Evolutionary conservation across 2,113 vertebrate species (phyloP).

Genomic region (Fregata magnificens): DNA sequence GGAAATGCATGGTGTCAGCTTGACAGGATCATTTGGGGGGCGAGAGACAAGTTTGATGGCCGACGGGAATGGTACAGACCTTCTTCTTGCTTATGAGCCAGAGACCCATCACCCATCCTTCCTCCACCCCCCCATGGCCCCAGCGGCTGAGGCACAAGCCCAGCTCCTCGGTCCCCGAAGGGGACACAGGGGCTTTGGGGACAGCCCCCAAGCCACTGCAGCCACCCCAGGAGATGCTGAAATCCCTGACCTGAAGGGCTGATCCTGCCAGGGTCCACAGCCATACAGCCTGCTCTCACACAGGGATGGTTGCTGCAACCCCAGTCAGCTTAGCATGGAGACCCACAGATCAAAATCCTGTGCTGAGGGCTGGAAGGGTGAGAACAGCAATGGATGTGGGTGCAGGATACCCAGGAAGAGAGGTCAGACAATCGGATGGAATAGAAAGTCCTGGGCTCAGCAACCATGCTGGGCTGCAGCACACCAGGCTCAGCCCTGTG

Average conservation of each 20-base stretch:
- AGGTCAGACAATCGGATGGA: neutral
- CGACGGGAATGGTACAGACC: neutral
- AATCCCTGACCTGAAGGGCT: neutral
- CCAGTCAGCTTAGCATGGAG: accelerated
- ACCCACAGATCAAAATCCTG: neutral
- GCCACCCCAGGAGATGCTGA: neutral
- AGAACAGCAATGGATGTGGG: neutral
- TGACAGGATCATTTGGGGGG: neutral
- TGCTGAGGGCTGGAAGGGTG: neutral
- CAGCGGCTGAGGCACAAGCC: neutral
- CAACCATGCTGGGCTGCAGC: neutral
- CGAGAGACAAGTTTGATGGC: neutral
- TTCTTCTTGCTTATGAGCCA: neutral
- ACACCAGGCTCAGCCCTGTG: accelerated
- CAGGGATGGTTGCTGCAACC: neutral
- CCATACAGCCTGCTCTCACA: neutral
- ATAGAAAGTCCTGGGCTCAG: accelerated
- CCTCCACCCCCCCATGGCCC: accelerated
- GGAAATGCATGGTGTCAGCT: neutral
- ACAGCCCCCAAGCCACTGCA: neutral
- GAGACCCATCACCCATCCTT: neutral
- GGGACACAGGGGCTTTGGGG: neutral
- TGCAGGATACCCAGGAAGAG: neutral
- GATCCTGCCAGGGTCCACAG: neutral
- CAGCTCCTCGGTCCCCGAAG: accelerated